phyloP scores from a whole-genome alignment of 1,140 invertebrate species.

The Zophobas atratus region DNA sequence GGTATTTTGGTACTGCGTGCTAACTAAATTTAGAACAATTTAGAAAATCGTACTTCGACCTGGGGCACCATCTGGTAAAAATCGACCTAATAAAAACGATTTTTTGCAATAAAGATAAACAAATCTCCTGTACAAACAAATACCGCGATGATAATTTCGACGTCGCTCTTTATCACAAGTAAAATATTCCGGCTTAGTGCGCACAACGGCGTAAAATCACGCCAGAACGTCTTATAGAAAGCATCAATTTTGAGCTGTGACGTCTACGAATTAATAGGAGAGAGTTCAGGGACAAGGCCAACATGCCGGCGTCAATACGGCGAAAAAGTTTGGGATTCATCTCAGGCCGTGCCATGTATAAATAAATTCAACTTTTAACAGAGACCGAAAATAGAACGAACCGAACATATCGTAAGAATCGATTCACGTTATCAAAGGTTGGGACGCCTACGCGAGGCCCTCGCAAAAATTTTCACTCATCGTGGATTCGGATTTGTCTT shows the following conservation, averaged over 20 bases:
- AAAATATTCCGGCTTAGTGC: neutral
- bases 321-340: conserved; percentile 28
- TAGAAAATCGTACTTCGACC: too few species aligned
- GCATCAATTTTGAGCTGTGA: conserved; percentile 25
- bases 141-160: too few species aligned
- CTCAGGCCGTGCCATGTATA: conserved; percentile 7
- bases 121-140: too few species aligned
- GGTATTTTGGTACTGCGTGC: too few species aligned
- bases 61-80: too few species aligned
- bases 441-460: neutral
- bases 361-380: conserved; percentile 19
- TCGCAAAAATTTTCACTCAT: neutral
- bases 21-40: too few species aligned
- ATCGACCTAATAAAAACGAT: too few species aligned
- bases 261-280: conserved; percentile 34
- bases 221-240: neutral
- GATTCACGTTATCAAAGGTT: neutral
- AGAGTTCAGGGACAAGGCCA: conserved; percentile 42
- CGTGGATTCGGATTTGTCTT: too few species aligned
- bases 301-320: conserved; percentile 22
- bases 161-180: too few species aligned
- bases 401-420: conserved; percentile 11
- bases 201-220: conserved; percentile 6
- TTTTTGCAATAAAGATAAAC: too few species aligned
- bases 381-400: conserved; percentile 12